phyloP scores from a whole-genome alignment of 2,113 vertebrate species.

The Scomber scombrus region DNA sequence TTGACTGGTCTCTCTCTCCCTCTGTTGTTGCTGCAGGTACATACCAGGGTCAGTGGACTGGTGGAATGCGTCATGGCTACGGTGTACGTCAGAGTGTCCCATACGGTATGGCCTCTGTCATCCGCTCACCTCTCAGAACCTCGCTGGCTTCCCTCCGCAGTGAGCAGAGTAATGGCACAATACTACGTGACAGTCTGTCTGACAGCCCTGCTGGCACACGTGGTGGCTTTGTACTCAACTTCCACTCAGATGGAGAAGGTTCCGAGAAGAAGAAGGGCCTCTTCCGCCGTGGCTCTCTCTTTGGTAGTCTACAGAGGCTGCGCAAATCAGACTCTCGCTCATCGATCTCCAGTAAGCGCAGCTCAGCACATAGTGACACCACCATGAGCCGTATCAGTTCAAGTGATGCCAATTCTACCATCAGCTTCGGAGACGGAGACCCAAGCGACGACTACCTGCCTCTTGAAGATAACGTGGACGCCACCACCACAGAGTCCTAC shows the following conservation, averaged over 20 bases:
- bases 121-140: constrained; percentile 94
- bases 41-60: constrained; percentile 97
- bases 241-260: constrained; percentile 90
- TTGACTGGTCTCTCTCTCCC: neutral
- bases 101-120: constrained; percentile 96
- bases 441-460: constrained; percentile 88
- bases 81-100: constrained; percentile 96
- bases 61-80: constrained; percentile 97
- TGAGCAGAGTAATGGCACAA: constrained; percentile 94
- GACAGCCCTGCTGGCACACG: constrained; percentile 92
- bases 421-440: constrained; percentile 94
- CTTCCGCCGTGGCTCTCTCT: constrained; percentile 93
- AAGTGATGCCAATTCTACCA: constrained; percentile 95
- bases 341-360: constrained; percentile 96
- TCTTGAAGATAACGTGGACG: constrained; percentile 93
- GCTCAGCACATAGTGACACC: constrained; percentile 94
- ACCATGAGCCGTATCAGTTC: constrained; percentile 96
- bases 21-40: constrained; percentile 85
- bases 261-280: constrained; percentile 92
- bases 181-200: constrained; percentile 87
- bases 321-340: constrained; percentile 95
- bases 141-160: constrained; percentile 94
- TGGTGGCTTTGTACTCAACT: constrained; percentile 96
- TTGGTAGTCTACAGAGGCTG: constrained; percentile 93
- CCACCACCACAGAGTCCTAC: constrained; percentile 95